Percentiles rank a stretch among this genome's conserved stretches.
Evolutionary conservation across 2,797 vertebrate species (phyloP).

Genomic region (Prunella strophiata): DNA sequence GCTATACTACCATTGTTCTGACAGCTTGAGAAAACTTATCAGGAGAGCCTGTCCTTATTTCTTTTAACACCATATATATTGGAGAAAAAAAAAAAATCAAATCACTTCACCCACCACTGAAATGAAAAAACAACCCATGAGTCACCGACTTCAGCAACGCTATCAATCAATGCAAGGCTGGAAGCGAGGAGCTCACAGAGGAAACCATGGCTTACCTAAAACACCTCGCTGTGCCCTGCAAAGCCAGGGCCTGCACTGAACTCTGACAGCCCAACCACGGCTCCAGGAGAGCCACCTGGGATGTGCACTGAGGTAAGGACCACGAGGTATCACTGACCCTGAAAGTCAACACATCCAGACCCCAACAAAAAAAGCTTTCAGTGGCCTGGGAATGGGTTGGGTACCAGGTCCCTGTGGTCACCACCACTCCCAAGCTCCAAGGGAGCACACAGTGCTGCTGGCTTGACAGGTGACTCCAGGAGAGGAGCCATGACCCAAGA

Average conservation of each 20-base stretch:
- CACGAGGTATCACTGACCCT: fast-evolving
- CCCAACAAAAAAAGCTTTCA: neutral
- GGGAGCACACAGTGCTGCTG: neutral
- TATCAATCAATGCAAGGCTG: slow-evolving; percentile 40
- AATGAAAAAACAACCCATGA: slow-evolving; percentile 55
- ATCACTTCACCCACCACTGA: slow-evolving; percentile 45
- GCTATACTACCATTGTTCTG: slow-evolving; percentile 54
- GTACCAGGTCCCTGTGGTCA: neutral
- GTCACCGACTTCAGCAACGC: slow-evolving; percentile 7
- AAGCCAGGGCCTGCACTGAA: neutral
- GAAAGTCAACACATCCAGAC: neutral
- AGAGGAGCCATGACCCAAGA: fast-evolving
- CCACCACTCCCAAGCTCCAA: neutral
- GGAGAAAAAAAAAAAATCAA: neutral
- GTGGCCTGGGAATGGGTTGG: neutral
- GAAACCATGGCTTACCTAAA: slow-evolving; percentile 32
- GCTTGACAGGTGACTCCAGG: neutral
- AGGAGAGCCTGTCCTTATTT: slow-evolving; percentile 53
- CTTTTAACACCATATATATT: slow-evolving; percentile 47
- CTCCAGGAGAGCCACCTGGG: neutral
- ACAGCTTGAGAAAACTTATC: slow-evolving; percentile 59
- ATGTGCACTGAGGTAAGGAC: neutral
- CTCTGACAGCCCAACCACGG: neutral
- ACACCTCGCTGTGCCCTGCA: neutral
- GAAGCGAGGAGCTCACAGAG: neutral